These are phyloP conservation scores for Carettochelys insculpta DNA, from an alignment of 2,113 vertebrate species.

Conservation along the genomic window DNA sequence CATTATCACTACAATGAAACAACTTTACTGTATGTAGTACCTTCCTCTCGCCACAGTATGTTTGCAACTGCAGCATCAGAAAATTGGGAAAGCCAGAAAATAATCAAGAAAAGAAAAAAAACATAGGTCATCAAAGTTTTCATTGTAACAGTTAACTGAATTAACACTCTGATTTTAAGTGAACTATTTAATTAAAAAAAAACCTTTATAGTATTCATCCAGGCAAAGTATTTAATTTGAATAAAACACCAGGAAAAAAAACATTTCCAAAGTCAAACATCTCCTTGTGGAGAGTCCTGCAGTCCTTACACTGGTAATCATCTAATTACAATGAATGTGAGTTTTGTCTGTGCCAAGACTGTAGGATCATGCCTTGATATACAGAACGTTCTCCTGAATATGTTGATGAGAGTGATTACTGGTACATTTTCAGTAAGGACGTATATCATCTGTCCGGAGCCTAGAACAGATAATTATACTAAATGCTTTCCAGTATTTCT, in stretches of 20 bases:
- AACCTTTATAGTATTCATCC: conserved; percentile 2
- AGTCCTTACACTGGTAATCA: not conserved
- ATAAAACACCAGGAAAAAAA: conserved; percentile 8
- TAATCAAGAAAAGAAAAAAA: conserved; percentile 55
- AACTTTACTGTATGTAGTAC: conserved; percentile 80
- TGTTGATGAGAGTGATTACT: not conserved
- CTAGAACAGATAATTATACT: not conserved
- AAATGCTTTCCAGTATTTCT: not conserved
- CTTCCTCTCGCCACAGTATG: conserved; percentile 99
- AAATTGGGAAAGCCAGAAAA: conserved; percentile 68
- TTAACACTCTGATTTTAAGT: conserved; percentile 38
- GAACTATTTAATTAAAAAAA: conserved; percentile 16
- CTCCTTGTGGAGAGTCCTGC: not conserved
- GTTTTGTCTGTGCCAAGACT: not conserved
- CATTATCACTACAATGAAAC: conserved; percentile 68
- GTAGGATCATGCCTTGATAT: not conserved
- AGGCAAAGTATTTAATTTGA: not conserved
- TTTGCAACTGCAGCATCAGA: conserved; percentile 90
- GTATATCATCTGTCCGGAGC: not conserved
- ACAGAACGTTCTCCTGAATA: not conserved
- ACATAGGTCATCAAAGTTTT: conserved; percentile 67
- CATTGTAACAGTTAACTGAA: conserved; percentile 33
- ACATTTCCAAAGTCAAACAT: not conserved
- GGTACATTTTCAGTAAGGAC: not conserved
- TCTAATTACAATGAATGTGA: not conserved